phyloP scores from a whole-genome alignment of 2,797 vertebrate genomes.

The Sciurus vulgaris region DNA sequence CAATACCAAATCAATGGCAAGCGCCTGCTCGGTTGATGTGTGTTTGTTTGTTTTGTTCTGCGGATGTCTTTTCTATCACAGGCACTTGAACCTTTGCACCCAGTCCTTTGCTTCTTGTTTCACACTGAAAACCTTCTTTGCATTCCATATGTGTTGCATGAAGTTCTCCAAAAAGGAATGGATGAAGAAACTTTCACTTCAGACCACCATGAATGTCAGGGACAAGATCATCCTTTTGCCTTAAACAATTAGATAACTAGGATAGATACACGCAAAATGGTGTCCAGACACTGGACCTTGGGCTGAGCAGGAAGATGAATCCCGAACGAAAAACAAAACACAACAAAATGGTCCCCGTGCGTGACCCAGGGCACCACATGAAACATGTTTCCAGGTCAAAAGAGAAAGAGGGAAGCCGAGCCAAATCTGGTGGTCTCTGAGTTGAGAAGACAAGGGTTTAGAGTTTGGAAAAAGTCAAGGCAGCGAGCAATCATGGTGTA shows the following conservation, averaged over 20 bases:
- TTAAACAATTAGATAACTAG: conserved; percentile 25
- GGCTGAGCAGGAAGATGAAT: background rate
- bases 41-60: background rate
- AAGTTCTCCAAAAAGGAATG: background rate
- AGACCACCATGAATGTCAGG: background rate
- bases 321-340: background rate
- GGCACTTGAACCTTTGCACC: background rate
- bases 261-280: background rate
- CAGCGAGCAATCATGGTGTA: background rate
- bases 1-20: background rate
- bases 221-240: background rate
- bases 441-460: background rate
- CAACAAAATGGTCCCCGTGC: background rate
- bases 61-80: background rate
- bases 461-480: background rate
- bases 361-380: background rate
- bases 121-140: background rate
- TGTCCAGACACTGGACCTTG: background rate
- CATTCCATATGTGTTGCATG: background rate
- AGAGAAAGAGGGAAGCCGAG: background rate
- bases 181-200: conserved; percentile 26
- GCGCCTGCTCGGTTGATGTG: background rate
- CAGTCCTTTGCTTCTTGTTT: background rate
- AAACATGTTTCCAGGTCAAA: background rate
- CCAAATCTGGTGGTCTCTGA: background rate